These are phyloP conservation scores for Montipora cactus DNA, from an alignment of 64 coral and sea anemone species.

Conservation along the genomic window DNA sequence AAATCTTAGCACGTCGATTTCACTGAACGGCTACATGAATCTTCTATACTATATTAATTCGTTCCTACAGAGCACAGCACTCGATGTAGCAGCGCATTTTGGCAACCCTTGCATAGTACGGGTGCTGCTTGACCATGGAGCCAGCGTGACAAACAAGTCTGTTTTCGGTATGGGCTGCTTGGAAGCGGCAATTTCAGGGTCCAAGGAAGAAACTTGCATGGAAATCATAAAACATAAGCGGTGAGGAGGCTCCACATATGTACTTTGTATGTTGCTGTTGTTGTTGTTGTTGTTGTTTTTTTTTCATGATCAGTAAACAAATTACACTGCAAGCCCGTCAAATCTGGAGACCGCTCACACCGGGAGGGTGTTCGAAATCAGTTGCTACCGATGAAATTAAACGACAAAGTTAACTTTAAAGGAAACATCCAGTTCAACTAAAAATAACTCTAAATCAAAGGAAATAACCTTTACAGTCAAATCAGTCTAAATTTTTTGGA, in stretches of 20 bases:
- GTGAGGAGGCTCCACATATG: neutral
- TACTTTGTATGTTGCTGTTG: too few species aligned
- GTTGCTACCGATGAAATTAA: too few species aligned
- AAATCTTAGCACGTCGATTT: too few species aligned
- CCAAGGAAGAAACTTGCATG: slow-evolving; percentile 65
- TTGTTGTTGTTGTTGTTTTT: neutral
- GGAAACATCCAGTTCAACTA: too few species aligned
- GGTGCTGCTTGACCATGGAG: slow-evolving; percentile 72
- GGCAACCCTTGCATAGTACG: slow-evolving; percentile 64
- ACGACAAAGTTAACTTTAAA: too few species aligned
- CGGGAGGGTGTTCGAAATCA: too few species aligned
- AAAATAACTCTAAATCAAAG: too few species aligned
- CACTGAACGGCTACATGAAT: too few species aligned
- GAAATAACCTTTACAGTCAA: too few species aligned
- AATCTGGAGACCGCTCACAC: too few species aligned
- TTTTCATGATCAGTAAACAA: neutral
- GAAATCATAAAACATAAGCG: slow-evolving; percentile 84
- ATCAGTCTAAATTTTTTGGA: too few species aligned
- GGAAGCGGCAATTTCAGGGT: slow-evolving; percentile 70
- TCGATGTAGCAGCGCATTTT: slow-evolving; percentile 62
- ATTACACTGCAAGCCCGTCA: too few species aligned
- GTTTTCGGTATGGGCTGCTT: slow-evolving; percentile 74
- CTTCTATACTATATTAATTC: neutral
- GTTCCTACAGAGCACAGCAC: slow-evolving; percentile 48
- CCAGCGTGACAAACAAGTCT: slow-evolving; percentile 35